Evolutionary conservation across 2,888 invertebrate species (phyloP).

Genomic region (Calameuta filiformis): DNA sequence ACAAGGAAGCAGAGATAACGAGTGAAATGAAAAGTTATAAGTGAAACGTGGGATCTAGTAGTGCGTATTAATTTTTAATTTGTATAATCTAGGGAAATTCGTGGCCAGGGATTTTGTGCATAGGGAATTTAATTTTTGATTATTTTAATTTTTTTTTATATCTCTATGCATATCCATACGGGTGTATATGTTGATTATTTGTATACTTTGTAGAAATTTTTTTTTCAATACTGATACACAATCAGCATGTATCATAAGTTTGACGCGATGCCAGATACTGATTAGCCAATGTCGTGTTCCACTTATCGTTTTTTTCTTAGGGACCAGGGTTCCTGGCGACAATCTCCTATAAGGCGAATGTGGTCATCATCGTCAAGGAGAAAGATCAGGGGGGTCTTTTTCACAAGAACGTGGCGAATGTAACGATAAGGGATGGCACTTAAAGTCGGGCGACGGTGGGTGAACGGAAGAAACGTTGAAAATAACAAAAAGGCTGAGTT

Average conservation of each 20-base stretch:
- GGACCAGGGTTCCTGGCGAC: not conserved
- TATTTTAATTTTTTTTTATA: not conserved
- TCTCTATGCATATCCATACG: not conserved
- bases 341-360: not conserved
- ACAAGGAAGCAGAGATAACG: not conserved
- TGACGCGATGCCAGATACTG: not conserved
- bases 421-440: not conserved
- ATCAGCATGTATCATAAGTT: not conserved
- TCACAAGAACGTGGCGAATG: not conserved
- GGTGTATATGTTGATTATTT: not conserved
- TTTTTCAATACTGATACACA: not conserved
- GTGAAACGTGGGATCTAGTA: no score
- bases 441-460: not conserved
- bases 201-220: not conserved
- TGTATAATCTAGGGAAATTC: no score
- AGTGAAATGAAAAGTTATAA: not conserved
- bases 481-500: not conserved
- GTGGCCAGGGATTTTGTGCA: not conserved
- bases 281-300: not conserved
- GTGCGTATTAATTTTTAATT: no score
- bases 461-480: not conserved
- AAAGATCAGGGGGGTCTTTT: not conserved
- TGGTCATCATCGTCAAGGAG: not conserved
- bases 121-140: not conserved
- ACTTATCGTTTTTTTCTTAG: not conserved